Conservation (phyloP, 2,888 invertebrate genomes). For the Dorcus parallelipipedus region DNA sequence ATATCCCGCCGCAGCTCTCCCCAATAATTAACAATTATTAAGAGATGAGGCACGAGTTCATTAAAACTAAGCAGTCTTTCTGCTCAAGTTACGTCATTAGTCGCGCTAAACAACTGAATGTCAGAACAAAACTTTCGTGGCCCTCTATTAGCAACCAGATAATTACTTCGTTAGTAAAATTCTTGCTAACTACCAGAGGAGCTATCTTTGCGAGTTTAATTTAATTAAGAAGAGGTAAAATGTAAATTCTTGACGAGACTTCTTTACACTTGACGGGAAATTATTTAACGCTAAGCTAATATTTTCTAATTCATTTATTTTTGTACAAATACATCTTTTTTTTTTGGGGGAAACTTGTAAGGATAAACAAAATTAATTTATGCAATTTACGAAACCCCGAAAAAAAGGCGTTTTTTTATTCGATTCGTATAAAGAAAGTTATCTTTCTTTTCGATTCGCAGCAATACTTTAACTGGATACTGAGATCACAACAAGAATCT, state of each 20-base stretch:
- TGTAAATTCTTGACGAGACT: conserved; percentile 43
- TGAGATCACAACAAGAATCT: too few species aligned
- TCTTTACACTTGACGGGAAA: conserved; percentile 37
- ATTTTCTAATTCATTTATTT: too few species aligned
- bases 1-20: neutral
- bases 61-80: conserved; percentile 69
- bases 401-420: too few species aligned
- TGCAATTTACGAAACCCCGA: too few species aligned
- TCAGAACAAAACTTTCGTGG: conserved; percentile 43
- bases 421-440: too few species aligned
- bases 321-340: too few species aligned
- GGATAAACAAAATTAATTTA: too few species aligned
- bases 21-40: conserved; percentile 32
- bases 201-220: conserved; percentile 45
- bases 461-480: too few species aligned
- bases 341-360: too few species aligned
- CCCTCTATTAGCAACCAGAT: conserved; percentile 47
- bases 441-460: too few species aligned
- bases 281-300: conserved; percentile 23
- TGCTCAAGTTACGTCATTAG: conserved; percentile 75
- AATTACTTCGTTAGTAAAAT: conserved; percentile 51
- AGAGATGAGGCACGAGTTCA: conserved; percentile 33
- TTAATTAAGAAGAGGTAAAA: conserved; percentile 47
- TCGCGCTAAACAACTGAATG: conserved; percentile 52
- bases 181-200: conserved; percentile 45